Percentiles rank a stretch among this genome's conserved stretches.
These are phyloP conservation scores for Kryptolebias marmoratus DNA, from an alignment of 2,113 vertebrate genomes.

Conservation along the genomic window DNA sequence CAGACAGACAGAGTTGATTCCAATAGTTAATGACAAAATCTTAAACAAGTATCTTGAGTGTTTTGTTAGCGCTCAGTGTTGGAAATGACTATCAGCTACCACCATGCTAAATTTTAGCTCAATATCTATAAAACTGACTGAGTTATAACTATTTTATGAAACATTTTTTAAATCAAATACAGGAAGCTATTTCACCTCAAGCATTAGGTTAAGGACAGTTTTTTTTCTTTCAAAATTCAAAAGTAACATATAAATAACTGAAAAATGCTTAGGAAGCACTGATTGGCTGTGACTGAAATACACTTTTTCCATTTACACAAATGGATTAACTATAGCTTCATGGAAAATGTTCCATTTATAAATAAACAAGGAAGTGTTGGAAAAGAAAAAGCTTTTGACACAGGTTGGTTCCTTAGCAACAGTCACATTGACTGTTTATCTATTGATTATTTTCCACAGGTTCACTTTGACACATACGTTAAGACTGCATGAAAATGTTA, in stretches of 20 bases:
- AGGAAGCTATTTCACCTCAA: not conserved
- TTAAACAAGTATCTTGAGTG: too few relatives aligned
- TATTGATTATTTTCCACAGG: not conserved
- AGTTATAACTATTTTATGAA: too few relatives aligned
- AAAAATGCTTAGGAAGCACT: not conserved
- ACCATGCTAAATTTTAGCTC: too few relatives aligned
- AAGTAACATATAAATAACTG: not conserved
- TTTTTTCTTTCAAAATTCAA: not conserved
- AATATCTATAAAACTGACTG: too few relatives aligned
- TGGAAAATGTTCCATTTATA: slow-evolving; percentile 14
- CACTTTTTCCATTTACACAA: slow-evolving; percentile 19
- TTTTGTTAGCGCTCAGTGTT: too few relatives aligned
- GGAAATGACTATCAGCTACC: too few relatives aligned
- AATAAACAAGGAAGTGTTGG: slow-evolving; percentile 24
- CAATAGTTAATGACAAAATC: too few relatives aligned
- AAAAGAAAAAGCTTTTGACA: slow-evolving; percentile 3
- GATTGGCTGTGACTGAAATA: not conserved
- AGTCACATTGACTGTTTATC: slow-evolving; percentile 5
- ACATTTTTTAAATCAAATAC: slow-evolving; percentile 2
- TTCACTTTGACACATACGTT: not conserved
- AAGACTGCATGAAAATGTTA: not conserved
- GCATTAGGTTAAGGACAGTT: not conserved
- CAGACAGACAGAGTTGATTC: too few relatives aligned
- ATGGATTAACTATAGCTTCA: not conserved
- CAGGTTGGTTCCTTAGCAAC: not conserved